Base-by-base conservation (phyloP, 2,113 vertebrate species). In the Telmatochromis sp. region DNA sequence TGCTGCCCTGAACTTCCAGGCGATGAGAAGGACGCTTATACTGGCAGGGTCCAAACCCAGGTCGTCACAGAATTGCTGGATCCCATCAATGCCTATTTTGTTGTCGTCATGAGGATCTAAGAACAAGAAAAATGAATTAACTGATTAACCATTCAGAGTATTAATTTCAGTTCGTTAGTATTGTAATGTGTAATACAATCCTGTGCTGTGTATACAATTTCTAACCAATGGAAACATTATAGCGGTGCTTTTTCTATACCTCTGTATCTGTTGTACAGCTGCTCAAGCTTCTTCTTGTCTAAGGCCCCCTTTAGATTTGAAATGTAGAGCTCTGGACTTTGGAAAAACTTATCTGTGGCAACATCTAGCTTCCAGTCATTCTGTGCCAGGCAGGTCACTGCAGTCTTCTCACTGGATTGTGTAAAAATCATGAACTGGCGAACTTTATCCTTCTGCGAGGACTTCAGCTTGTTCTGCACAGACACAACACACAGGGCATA, bases 301-400 rank as follows among this genome's bases (percentile, higher is more conserved):
- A 99, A 95, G 7, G 97, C 96, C 89, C 97, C 98, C 94, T 98
- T 99, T 93, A 99, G 95, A 87, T 97, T 98, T 91, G 98, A 96
- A 96, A 98, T 96, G 95, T 99, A 99, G 92, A 98, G 97, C 96
- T 99, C 98, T 91, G 98, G 98, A 89, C 98, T 99, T 95, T 99
- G 98, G 95, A 99, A 99, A 96, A 99, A 99, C 92, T 99, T 99
- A 96, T 99, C 99, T 88, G 98, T 99, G 93, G 99, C 98, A 94
- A 99, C 98, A 91, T 99, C 99, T 97, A 99, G 95, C 96, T 99
- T 99, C 98, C 99, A 99, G 96, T 99, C 99, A 97, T 99, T 99
- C 87, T 99, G 99, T 87, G 98, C 98, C 79, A 99, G 95, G 95
- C 98, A 99, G 95, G 97, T 98, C 94, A 99, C 97, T 42, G 99